Conservation (phyloP, 2,113 vertebrate species). For the Rhinichthys klamathensis region DNA sequence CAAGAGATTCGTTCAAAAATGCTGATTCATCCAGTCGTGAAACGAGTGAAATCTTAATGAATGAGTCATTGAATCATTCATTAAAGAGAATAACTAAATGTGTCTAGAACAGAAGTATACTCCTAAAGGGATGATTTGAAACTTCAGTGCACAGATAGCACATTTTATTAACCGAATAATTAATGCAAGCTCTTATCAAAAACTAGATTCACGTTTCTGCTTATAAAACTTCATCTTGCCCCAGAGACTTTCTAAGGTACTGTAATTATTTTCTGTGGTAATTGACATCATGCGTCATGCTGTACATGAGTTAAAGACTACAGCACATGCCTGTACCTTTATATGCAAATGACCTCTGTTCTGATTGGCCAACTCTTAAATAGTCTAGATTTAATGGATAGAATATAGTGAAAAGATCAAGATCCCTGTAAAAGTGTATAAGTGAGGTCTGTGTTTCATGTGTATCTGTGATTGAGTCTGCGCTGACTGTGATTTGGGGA, state of each 20-base stretch:
- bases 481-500: slow-evolving; percentile 66
- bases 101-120: too few species aligned
- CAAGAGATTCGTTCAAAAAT: too few species aligned
- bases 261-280: not conserved
- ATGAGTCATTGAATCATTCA: too few species aligned
- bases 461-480: slow-evolving; percentile 66
- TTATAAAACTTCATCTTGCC: not conserved
- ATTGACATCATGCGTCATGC: not conserved
- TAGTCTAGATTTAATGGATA: not conserved
- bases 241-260: not conserved
- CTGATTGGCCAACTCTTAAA: not conserved
- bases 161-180: not conserved
- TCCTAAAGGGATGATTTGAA: not conserved
- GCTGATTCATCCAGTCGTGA: too few species aligned
- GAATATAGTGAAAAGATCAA: not conserved
- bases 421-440: too few species aligned
- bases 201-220: not conserved
- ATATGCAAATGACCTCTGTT: not conserved
- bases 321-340: not conserved
- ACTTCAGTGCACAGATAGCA: not conserved
- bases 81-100: too few species aligned
- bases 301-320: not conserved
- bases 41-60: too few species aligned
- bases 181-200: not conserved
- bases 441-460: not conserved